Evolutionary conservation across 2,888 invertebrate species (phyloP).

Genomic region (Epistrophe eligans): DNA sequence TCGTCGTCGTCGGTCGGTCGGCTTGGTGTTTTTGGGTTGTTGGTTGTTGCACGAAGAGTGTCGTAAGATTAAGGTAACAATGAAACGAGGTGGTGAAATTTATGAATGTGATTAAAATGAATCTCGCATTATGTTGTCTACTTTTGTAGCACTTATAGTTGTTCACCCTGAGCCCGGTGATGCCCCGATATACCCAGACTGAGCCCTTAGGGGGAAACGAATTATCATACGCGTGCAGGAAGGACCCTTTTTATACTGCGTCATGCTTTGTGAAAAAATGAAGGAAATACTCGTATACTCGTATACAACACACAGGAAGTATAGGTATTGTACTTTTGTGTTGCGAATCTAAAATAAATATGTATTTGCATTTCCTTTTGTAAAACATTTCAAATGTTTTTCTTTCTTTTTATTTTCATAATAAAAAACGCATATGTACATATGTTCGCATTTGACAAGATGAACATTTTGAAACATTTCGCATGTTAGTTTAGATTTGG

Average conservation of each 20-base stretch:
- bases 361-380: slow-evolving; percentile 35
- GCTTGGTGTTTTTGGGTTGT: slow-evolving; percentile 9
- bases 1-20: not conserved
- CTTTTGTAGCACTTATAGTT: slow-evolving; percentile 48
- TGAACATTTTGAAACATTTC: not conserved
- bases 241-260: slow-evolving; percentile 18
- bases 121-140: slow-evolving; percentile 64
- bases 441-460: slow-evolving; percentile 20
- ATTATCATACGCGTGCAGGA: slow-evolving; percentile 70
- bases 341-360: slow-evolving; percentile 32
- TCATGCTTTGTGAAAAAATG: slow-evolving; percentile 28
- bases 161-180: slow-evolving; percentile 31
- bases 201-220: slow-evolving; percentile 33
- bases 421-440: not conserved
- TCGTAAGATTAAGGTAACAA: slow-evolving; percentile 62
- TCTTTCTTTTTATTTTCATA: not conserved
- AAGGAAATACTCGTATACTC: slow-evolving; percentile 5
- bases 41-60: slow-evolving; percentile 15
- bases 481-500: not conserved
- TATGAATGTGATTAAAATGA: slow-evolving; percentile 73
- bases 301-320: slow-evolving; percentile 24
- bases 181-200: not conserved
- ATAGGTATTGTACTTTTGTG: slow-evolving; percentile 34
- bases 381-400: slow-evolving; percentile 28
- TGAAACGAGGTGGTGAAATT: slow-evolving; percentile 72